These are phyloP conservation scores for Agraylea sexmaculata DNA, from an alignment of 1,140 invertebrate genomes.

Conservation along the genomic window DNA sequence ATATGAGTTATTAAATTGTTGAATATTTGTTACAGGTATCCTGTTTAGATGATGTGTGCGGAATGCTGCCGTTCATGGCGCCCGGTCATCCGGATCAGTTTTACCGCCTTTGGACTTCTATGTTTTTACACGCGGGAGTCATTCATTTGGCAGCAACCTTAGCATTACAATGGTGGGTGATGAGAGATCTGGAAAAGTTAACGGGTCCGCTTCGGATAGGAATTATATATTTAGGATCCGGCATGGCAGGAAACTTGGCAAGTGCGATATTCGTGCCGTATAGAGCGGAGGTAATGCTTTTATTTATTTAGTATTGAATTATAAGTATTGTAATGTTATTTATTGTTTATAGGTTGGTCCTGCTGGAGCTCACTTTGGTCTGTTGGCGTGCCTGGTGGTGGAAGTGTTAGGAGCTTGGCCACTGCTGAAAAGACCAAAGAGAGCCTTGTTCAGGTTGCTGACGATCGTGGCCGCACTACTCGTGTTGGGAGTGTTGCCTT, in stretches of 20 bases:
- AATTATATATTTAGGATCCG: slow-evolving; percentile 89
- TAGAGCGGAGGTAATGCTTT: slow-evolving; percentile 76
- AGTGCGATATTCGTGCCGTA: slow-evolving; percentile 98
- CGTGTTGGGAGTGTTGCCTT: slow-evolving; percentile 80
- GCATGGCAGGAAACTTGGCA: slow-evolving; percentile 91
- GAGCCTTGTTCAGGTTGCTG: slow-evolving; percentile 65
- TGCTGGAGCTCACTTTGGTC: slow-evolving; percentile 85
- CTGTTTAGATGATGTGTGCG: slow-evolving; percentile 94
- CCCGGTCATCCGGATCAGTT: slow-evolving; percentile 93
- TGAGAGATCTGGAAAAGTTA: slow-evolving; percentile 93
- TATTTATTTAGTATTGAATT: slow-evolving; percentile 22
- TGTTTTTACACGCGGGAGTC: slow-evolving; percentile 95
- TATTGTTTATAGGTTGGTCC: slow-evolving; percentile 72
- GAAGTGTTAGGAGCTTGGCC: slow-evolving; percentile 83
- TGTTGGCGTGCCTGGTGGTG: slow-evolving; percentile 82
- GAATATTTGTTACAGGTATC: slow-evolving; percentile 65
- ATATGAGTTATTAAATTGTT: too few relatives aligned
- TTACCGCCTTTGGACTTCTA: slow-evolving; percentile 90
- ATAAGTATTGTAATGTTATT: slow-evolving; percentile 26
- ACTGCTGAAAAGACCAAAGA: slow-evolving; percentile 65
- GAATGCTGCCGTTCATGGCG: slow-evolving; percentile 93
- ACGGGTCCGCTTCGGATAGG: slow-evolving; percentile 85
- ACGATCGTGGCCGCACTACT: slow-evolving; percentile 66
- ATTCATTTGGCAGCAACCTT: slow-evolving; percentile 83
- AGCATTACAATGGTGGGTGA: slow-evolving; percentile 83